Evolutionary conservation across 2,888 invertebrate species (phyloP), one percentile per base, ranked within the genome.

Genomic region (Trichopoda pennipes): DNA sequence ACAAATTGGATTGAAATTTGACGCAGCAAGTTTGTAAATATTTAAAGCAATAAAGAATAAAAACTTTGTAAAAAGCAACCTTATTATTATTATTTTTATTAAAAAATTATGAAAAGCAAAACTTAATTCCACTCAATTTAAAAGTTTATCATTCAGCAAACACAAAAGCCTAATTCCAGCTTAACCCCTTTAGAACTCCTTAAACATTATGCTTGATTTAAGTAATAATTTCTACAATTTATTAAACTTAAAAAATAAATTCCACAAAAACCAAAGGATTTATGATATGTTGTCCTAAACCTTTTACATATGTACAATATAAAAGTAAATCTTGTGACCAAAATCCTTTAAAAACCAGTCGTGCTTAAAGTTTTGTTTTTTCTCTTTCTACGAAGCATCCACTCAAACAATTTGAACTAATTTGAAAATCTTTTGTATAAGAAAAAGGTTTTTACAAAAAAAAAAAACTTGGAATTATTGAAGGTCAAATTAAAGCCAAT

Each of bases 351-450:
- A 56, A 68, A 74, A 38, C 47, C 61, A 80, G 56, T 80, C 79
- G 73, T 80, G 79, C 79, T 74, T 74, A 72, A 16, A 21, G 53
- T 14, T 58, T 72, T 28, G 2, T 44, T 78, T 44, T 78, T 64
- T 44, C 64, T 61, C 55, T 61, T 55, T 35, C 10, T 7, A 61
- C 49, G 55, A 53, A 66, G 1, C 19, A 58, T 17, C 6, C n/a
- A 58, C 21, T 12, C 38, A 55, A 56, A 68, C 21, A 75, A 10
- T 44, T 60, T 12, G 16, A 63, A 28, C 47, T 63, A 77, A 56
- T 70, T 70, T 70, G 47, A 55, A 56, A 63, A 68, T 76, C 19
- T 44, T 32, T 53, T 44, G 32, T 16, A 10, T 12, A 28, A 0
- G 23, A 51, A 49, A 60, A 47, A 38, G n/a, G 17, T 23, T 28